Conservation (phyloP, 2,888 invertebrate species). For the Cantharis nigra region DNA sequence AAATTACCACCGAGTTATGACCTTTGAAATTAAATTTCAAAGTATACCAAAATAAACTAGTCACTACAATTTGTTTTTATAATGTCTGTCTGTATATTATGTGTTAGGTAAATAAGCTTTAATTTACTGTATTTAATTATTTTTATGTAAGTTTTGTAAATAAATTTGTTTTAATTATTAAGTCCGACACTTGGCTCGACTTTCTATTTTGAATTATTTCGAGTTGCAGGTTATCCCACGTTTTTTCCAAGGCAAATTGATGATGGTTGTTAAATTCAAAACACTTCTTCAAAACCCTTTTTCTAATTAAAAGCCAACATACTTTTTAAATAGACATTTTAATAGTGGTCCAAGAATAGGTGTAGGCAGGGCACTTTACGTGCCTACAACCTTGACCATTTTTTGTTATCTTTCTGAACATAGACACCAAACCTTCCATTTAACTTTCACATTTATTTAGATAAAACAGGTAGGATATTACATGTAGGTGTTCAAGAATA, state of each 20-base stretch:
- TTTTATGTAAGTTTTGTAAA: conserved; percentile 1
- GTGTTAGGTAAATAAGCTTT: neutral
- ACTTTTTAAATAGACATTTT: neutral
- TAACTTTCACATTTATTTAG: neutral
- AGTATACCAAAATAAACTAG: conserved; percentile 33
- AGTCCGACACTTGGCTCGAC: neutral
- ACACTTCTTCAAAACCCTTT: neutral
- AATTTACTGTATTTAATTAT: neutral
- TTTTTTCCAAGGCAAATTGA: neutral
- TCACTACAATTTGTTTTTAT: conserved; percentile 10
- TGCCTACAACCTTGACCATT: neutral
- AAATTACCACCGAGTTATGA: conserved; percentile 84
- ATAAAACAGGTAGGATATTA: neutral
- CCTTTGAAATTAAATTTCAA: conserved; percentile 3
- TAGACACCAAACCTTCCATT: neutral
- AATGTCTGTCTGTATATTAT: conserved; percentile 13
- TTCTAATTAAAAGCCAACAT: neutral
- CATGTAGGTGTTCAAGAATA: neutral
- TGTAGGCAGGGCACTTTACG: neutral
- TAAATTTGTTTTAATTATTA: neutral
- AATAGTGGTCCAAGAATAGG: neutral
- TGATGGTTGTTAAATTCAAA: neutral
- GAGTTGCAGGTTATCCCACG: neutral
- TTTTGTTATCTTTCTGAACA: neutral
- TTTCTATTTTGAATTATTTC: neutral